Evolutionary conservation across 2,888 invertebrate species (phyloP), one percentile per base, ranked within the genome.

Genomic region (Acheta domesticus): DNA sequence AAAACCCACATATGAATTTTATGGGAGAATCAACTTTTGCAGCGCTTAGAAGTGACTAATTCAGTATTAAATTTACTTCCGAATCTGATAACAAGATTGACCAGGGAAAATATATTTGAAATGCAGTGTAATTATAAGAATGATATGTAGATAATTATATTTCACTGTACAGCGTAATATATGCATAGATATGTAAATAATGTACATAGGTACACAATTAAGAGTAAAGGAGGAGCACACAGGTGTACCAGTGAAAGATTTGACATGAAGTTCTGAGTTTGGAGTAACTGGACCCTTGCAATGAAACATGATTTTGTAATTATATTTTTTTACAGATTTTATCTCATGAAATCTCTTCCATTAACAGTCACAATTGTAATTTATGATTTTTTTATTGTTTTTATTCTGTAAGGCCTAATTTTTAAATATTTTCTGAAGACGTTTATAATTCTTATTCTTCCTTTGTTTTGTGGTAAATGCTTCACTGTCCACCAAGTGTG

Each of bases 91-190:
- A 48, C 74, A 62, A 79, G 78, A 80, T 76, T 75, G 78, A 80
- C 78, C 80, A 80, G 80, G 80, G 80, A 80, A 77, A 75, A 79
- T 73, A 76, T 75, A 78, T 77, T 80, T 20, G 74, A 78, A 74
- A 74, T 20, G 14, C 74, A n/a, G 74, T 62, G 49, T 79, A 77
- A 62, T 49, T n/a, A 48, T 23, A 19, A 49, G 19, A 48, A 76
- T n/a, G 19, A 48, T 48, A 75, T 16, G 48, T n/a, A 49, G 76
- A 76, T 36, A 76, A 48, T 48, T 76, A 76, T 76, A 76, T 76
- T 76, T 76, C 76, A 76, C 48, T 76, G 48, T 23, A 36, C n/a
- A 76, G n/a, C 20, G 11, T 48, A 76, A 48, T 48, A 20, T 76
- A 76, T 36, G 16, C 75, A 75, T 36, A 75, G 21, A 48, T 49